Base-by-base conservation (phyloP, 92 coral and sea anemone species). In the Desmophyllum pertusum region DNA sequence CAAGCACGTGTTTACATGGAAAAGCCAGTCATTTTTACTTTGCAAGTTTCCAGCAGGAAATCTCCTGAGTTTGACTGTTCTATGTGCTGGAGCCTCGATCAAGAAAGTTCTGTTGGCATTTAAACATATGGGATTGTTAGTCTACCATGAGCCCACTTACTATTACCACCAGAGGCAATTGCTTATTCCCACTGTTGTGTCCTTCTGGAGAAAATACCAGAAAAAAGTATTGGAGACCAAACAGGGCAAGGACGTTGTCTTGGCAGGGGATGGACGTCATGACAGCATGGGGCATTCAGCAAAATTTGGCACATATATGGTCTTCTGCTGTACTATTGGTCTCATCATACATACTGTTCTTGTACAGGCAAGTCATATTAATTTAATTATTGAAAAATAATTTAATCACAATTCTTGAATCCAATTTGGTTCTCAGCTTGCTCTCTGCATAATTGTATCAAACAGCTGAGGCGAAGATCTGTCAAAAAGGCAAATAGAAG, bases 61-160 rank as follows among this genome's bases (percentile, higher is more conserved):
- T 53, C 61, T 53, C 1, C 61, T 53, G 4, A 53, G n/a, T 53
- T 53, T 53, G 4, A 25, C 61, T 18, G 61, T 53, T 53, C 61
- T 53, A 18, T 21, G 61, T 53, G 61, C 27, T 0, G 61, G 38
- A 11, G 53, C 37, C n/a, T 36, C 46, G 17, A 21, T 53, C 14
- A 48, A 53, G 74, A 46, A 76, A 33, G 39, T 25, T 18, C 61
- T 53, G 4, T 53, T 53, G 61, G 61, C 19, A 25, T 53, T 53
- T 53, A n/a, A 67, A 39, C 73, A 39, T 3, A 10, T 31, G 31
- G 73, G 84, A 30, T 73, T 78, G 1, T 67, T 78, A 19, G 38
- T 66, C 6, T 57, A 17, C 19, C 84, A 85, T 69, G 89, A 78
- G 33, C 13, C 83, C 2, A 67, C 52, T 50, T 57, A 70, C 25